phyloP scores from a whole-genome alignment of 2,113 vertebrate species.

The Syngnathus floridae region DNA sequence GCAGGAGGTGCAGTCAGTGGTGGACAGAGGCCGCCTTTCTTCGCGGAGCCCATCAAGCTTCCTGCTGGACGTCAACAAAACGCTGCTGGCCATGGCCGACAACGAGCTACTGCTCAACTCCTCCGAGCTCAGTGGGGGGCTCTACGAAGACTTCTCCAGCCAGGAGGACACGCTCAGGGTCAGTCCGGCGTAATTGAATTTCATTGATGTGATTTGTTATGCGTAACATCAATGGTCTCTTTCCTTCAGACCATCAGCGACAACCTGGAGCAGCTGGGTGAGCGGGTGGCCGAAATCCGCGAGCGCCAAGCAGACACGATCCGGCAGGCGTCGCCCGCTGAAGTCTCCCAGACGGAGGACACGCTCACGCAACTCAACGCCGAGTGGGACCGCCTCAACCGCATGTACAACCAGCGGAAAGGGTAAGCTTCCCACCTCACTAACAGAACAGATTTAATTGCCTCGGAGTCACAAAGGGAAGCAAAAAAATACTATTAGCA shows the following conservation, averaged over 20 bases:
- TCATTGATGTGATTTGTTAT: neutral
- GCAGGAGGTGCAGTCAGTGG: neutral
- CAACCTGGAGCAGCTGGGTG: constrained; percentile 79
- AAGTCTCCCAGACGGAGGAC: constrained; percentile 81
- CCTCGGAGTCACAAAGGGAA: too few relatives aligned
- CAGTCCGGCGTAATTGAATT: constrained; percentile 1
- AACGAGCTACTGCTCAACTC: constrained; percentile 84
- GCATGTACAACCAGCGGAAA: constrained; percentile 84
- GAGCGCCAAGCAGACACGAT: constrained; percentile 86
- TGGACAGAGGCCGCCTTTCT: constrained; percentile 9
- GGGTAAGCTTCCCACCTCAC: constrained; percentile 67
- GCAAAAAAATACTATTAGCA: neutral
- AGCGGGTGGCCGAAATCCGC: constrained; percentile 80
- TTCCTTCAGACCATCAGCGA: constrained; percentile 78
- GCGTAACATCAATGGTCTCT: neutral
- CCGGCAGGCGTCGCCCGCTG: constrained; percentile 76
- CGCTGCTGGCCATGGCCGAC: constrained; percentile 82
- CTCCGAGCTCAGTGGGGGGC: constrained; percentile 77
- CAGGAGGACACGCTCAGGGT: constrained; percentile 90
- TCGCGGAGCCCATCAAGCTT: constrained; percentile 75
- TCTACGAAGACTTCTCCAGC: constrained; percentile 84
- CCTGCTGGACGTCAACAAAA: constrained; percentile 86
- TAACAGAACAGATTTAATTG: neutral
- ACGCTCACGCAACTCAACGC: constrained; percentile 82
- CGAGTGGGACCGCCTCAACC: constrained; percentile 88